Conservation (phyloP, 2,888 invertebrate species). For the Mechanitis messenoides region DNA sequence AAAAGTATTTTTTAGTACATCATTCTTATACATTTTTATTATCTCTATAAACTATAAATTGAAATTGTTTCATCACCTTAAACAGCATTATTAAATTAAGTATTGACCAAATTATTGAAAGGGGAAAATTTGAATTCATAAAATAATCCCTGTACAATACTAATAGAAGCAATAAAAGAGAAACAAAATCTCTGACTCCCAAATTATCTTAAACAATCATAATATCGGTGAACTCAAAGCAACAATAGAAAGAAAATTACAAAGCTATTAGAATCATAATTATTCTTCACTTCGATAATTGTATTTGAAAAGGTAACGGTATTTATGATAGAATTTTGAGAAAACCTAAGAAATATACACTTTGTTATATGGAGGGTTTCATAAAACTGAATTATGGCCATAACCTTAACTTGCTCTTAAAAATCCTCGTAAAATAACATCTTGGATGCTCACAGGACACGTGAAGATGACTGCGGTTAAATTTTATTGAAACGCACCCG, state of each 20-base stretch:
- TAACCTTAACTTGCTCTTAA: conserved; percentile 70
- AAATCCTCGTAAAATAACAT: conserved; percentile 70
- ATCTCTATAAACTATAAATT: neutral
- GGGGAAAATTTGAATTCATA: neutral
- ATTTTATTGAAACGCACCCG: conserved; percentile 67
- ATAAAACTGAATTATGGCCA: conserved; percentile 74
- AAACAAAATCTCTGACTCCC: conserved; percentile 16
- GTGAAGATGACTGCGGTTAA: conserved; percentile 64
- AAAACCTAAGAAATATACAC: conserved; percentile 64
- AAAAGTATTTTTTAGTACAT: conserved; percentile 2
- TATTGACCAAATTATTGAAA: neutral
- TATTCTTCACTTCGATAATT: conserved; percentile 22
- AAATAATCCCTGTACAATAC: neutral
- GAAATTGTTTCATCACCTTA: neutral
- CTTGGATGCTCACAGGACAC: conserved; percentile 65
- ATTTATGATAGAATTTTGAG: conserved; percentile 52
- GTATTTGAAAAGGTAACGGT: conserved; percentile 30
- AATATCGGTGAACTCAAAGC: conserved; percentile 30
- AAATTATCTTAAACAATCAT: conserved; percentile 26
- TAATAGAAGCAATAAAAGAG: conserved; percentile 3
- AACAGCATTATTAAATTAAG: neutral
- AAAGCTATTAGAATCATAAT: conserved; percentile 35
- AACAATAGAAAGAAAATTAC: conserved; percentile 49
- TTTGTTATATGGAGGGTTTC: conserved; percentile 72
- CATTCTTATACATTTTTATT: neutral